Evolutionary conservation across 2,888 invertebrate species (phyloP).

Genomic region (Oligia latruncula): DNA sequence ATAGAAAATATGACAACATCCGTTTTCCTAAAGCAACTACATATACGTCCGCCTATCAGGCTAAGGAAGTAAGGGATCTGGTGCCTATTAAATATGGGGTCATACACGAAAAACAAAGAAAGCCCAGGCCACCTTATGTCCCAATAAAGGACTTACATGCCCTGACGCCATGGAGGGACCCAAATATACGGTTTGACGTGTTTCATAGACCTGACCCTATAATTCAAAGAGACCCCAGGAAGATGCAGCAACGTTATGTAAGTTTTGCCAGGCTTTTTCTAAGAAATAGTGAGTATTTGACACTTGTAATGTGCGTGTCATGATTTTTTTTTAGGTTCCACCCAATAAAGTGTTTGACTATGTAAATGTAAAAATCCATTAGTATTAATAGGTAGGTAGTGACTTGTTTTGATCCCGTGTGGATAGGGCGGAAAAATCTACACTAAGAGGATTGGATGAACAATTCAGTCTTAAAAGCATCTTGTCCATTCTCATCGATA

Average conservation of each 20-base stretch:
- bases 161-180: slow-evolving; percentile 66
- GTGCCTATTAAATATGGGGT: slow-evolving; percentile 61
- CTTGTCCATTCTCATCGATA: not conserved
- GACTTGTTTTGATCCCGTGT: not conserved
- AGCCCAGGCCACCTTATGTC: slow-evolving; percentile 40
- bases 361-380: not conserved
- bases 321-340: not conserved
- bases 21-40: slow-evolving; percentile 70
- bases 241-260: slow-evolving; percentile 65
- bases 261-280: slow-evolving; percentile 10
- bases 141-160: slow-evolving; percentile 71
- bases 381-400: not conserved
- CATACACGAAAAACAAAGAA: slow-evolving; percentile 39
- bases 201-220: slow-evolving; percentile 68
- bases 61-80: slow-evolving; percentile 43
- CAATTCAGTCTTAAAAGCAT: not conserved
- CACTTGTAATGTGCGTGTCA: not conserved
- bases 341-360: not conserved
- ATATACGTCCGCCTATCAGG: slow-evolving; percentile 61
- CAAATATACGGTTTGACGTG: slow-evolving; percentile 65
- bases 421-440: not conserved
- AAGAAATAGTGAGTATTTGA: not conserved
- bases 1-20: slow-evolving; percentile 40
- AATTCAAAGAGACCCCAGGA: slow-evolving; percentile 65
- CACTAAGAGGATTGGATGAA: not conserved